These are phyloP conservation scores for Chloebia gouldiae DNA, from an alignment of 2,113 vertebrate genomes.

Conservation along the genomic window DNA sequence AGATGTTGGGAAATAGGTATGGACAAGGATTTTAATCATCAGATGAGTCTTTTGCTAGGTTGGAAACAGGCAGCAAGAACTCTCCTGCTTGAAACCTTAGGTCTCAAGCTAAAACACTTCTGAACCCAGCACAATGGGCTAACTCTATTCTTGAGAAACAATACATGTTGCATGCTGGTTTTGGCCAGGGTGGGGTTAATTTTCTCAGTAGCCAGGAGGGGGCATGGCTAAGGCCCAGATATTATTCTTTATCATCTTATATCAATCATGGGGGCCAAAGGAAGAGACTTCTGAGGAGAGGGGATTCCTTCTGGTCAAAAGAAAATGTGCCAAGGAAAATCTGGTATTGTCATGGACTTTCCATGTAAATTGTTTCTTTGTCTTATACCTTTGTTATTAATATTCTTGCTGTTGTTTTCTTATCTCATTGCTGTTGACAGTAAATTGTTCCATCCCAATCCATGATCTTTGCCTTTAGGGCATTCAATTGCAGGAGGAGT, in stretches of 20 bases:
- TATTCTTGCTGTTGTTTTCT: not conserved
- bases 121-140: not conserved
- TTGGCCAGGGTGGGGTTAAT: not conserved
- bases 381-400: not conserved
- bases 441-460: not conserved
- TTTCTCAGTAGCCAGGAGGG: not conserved
- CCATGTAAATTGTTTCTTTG: not conserved
- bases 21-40: not conserved
- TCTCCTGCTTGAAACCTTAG: not conserved
- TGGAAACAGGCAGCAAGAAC: not conserved
- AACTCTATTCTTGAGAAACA: not conserved
- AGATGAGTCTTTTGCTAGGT: not conserved
- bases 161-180: not conserved
- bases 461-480: not conserved
- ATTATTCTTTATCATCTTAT: not conserved
- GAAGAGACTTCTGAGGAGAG: not conserved
- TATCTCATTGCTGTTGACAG: not conserved
- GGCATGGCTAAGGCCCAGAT: not conserved
- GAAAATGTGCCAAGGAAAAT: fast-evolving
- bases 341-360: not conserved
- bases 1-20: not conserved
- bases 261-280: not conserved
- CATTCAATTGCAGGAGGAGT: not conserved
- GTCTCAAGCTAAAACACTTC: not conserved
- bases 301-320: not conserved